Evolutionary conservation across 1,140 invertebrate species (phyloP), one percentile per base, ranked within the genome.

Genomic region (Scaptomyza pallida): DNA sequence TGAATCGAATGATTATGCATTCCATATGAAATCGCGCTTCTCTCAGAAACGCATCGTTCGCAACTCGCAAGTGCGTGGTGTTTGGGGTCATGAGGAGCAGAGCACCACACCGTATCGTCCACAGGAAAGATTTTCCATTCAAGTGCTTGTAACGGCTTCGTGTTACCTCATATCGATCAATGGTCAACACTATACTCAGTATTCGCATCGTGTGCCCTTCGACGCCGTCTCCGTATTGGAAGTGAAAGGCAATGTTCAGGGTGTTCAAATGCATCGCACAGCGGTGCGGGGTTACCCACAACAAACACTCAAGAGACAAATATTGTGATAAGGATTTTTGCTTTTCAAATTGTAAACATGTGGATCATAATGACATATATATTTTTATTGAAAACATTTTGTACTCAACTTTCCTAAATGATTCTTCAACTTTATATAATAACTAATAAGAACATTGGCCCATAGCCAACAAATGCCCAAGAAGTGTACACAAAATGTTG

Each of bases 151-250:
- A 4, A 55, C 52, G 8, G 12, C 5, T 15, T 15, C 15, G 19
- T 55, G 37, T 16, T 55, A 55, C n/a, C 19, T 55, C 9, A 55
- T 55, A 12, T 37, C 52, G 9, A 26, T 55, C 12, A 55, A 55
- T 26, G 52, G 52, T 1, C 37, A 10, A 3, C 52, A 55, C 37
- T 55, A 26, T 16, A 3, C 21, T 5, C 21, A 43, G 21, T 55
- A 26, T 5, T 10, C 9, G 1, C 52, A 55, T 55, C 52, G 52
- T 1, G 1, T 43, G 5, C 52, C 37, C 9, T 55, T 16, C 15
- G 9, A 23, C 1, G 19, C 21, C 0, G 37, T 43, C 4, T 3
- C 5, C 37, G 0, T 15, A 2, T 1, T 55, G 13, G 13, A 6
- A 5, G 37, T 55, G 21, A 43, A 16, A 6, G 52, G 52, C 3